Base-by-base conservation (phyloP, 2,113 vertebrate genomes). In the Paramisgurnus dabryanus region DNA sequence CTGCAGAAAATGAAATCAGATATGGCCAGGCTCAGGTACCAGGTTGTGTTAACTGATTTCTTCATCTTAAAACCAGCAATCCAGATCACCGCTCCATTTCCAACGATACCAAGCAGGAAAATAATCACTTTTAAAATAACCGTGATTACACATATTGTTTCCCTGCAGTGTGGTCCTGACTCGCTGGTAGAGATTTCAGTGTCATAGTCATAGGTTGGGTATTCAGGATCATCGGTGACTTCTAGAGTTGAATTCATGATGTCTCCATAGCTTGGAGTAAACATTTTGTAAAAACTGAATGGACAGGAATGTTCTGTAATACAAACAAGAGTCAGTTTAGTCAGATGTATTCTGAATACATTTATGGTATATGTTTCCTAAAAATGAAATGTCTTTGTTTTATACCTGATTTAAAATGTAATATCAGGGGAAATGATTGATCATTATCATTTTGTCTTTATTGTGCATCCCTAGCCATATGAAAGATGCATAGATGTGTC, bases 1-100 rank as follows among this genome's bases (percentile, higher is more conserved):
- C 90, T 45, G 0, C 96, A 97, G 92, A 96, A 97, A 60, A 96
- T 84, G 72, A 96, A 95, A 83, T 98, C 97, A 0, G 96, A 96
- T 9, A 95, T 83, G 0, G 97, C 97, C 63, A 98, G 85, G 84
- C 96, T 96, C 84, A 98, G 90, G 82, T 98, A 96, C 97, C 96
- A 98, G 71, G 95, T 83, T 0, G 93, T 94, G 70, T 96, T 98
- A 82, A 98, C 93, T 0, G 95, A 94, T 87, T 88, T 97, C 88
- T 94, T 98, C 93, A 96, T 96, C 92, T 95, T 97, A 63, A 94
- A 92, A 13, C 90, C 91, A 41, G 94, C 87, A 3, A 98, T 95
- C 83, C 92, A 89, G 6, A 99, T 97, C 70, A 99, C 97, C 0
- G 97, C 55, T 5, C 91, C 94, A 0, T 99, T 99, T 39, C 97